Conservation (phyloP, 1,140 invertebrate genomes). For the Aphidius gifuensis region DNA sequence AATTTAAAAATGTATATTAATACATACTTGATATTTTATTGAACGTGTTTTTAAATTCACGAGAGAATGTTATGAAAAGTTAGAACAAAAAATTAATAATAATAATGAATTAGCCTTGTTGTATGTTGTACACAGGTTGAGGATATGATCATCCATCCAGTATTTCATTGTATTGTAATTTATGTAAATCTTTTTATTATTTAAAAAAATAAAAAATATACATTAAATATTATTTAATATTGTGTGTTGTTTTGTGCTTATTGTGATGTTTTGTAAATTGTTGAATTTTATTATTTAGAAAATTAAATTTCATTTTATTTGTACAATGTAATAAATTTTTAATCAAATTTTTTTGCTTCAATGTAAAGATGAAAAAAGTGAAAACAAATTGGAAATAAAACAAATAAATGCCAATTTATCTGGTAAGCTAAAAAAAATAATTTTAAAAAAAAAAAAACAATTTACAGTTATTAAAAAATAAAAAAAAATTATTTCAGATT, state of each 20-base stretch:
- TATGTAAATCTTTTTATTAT: slow-evolving; percentile 39
- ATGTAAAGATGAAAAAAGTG: no score
- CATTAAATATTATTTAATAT: slow-evolving; percentile 24
- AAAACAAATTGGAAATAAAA: no score
- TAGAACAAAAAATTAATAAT: not conserved
- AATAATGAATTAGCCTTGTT: slow-evolving; percentile 14
- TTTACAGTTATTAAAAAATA: no score
- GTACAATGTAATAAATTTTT: not conserved
- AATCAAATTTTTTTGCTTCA: not conserved
- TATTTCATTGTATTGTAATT: slow-evolving; percentile 45
- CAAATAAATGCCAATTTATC: no score
- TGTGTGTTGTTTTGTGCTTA: slow-evolving; percentile 15
- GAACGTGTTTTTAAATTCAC: no score
- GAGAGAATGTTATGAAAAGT: not conserved
- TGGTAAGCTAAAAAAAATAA: no score
- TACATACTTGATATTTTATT: no score
- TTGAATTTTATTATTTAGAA: no score
- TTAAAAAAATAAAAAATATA: slow-evolving; percentile 38
- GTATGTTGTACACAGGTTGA: slow-evolving; percentile 27
- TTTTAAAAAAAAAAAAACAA: no score
- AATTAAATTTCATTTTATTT: not conserved
- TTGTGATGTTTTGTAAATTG: no score
- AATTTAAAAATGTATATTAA: no score
- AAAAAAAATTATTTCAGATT: no score
- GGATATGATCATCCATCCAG: slow-evolving; percentile 34